These are phyloP conservation scores for Chiloscyllium plagiosum DNA, from an alignment of 2,113 vertebrate species.

Conservation along the genomic window DNA sequence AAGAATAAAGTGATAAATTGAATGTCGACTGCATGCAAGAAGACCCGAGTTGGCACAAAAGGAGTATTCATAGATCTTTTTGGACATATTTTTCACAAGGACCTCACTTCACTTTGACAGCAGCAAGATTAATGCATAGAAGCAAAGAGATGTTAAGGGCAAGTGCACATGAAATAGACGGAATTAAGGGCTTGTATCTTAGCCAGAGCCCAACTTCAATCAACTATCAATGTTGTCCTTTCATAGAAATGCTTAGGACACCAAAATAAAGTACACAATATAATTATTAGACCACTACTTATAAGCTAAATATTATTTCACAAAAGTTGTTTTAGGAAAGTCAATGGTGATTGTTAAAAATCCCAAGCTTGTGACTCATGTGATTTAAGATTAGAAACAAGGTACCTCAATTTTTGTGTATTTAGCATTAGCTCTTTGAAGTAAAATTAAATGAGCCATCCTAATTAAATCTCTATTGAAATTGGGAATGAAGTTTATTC, in stretches of 20 bases:
- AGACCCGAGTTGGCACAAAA: neutral
- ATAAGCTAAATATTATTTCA: no score
- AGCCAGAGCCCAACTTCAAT: neutral
- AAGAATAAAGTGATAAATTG: conserved; percentile 14
- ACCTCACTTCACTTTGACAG: conserved; percentile 34
- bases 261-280: neutral
- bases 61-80: conserved; percentile 17
- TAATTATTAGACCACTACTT: neutral
- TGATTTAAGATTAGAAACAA: neutral
- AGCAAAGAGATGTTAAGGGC: neutral
- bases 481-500: neutral
- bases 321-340: neutral
- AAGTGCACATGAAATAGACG: conserved; percentile 1
- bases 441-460: neutral
- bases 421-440: neutral
- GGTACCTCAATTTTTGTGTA: no score
- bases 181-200: conserved; percentile 13
- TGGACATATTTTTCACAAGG: conserved; percentile 32
- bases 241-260: neutral
- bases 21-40: neutral
- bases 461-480: neutral
- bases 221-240: neutral
- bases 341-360: neutral
- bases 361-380: neutral
- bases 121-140: conserved; percentile 34